Evolutionary conservation across 2,113 vertebrate species (phyloP).

Genomic region (Rhombomys opimus): DNA sequence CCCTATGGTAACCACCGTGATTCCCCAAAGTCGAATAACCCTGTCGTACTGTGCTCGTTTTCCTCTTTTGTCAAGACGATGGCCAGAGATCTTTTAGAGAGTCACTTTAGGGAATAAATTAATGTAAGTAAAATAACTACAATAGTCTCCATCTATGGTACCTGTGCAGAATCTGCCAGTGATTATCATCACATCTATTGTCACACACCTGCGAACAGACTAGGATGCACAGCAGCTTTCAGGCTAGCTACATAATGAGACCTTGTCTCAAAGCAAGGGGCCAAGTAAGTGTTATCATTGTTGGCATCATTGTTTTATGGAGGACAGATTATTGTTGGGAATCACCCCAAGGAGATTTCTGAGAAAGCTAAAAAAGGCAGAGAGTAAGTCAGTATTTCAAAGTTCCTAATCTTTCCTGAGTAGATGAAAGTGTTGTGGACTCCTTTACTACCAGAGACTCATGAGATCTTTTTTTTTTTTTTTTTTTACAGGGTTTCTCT

Average conservation of each 20-base stretch:
- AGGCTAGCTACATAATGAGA: neutral
- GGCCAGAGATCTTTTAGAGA: neutral
- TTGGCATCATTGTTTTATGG: neutral
- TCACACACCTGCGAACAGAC: neutral
- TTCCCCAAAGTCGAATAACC: neutral
- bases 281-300: neutral
- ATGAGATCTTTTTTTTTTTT: too few species aligned
- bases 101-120: neutral
- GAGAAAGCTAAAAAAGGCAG: neutral
- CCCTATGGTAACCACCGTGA: neutral
- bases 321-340: slow-evolving; percentile 10
- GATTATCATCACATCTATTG: too few species aligned
- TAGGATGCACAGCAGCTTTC: neutral
- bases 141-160: neutral
- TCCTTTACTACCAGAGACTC: neutral
- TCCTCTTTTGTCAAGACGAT: neutral
- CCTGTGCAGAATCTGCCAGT: neutral
- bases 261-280: neutral
- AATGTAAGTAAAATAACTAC: neutral
- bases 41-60: neutral
- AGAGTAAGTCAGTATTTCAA: neutral
- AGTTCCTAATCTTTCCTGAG: neutral
- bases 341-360: neutral
- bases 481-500: too few species aligned
- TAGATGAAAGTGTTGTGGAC: neutral